Base-by-base conservation (phyloP, 64 coral and sea anemone genomes). In the Stichodactyla mertensii region DNA sequence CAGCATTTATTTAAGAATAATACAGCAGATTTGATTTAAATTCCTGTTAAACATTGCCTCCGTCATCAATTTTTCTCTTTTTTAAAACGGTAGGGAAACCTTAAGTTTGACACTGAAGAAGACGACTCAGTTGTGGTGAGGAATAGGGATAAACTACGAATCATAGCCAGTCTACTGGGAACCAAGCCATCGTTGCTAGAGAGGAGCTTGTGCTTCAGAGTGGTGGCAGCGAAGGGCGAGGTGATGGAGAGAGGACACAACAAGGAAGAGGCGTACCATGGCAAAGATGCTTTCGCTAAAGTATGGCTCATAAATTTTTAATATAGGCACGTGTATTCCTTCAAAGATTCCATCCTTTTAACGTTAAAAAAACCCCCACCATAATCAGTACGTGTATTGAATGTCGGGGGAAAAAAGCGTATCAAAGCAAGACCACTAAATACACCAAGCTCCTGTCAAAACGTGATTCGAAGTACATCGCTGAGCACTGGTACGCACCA, bases 231-330 rank as follows among this genome's bases (percentile, higher is more conserved):
- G 0, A 86, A 87, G 28, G 91, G 90, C 27, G 95, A 98, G 27
- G 90, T 99, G 1, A 84, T 99, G 78, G 97, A 99, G 82, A 99
- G 92, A 55, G 97, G 90, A 9, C 97, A 99, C 83, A 92, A 89
- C 86, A 83, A 89, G 7, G 91, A 95, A 52, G 97, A 99, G 55
- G 97, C 93, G 4, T 92, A 86, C 54, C 90, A 99, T 59, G 97
- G 97, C 2, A 70, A 90, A 22, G 97, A 99, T 87, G 97, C 97
- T 12, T 82, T 99, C 20, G 90, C 90, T 86, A 99, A 99, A 93
- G 97, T 99, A 77, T 55, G 13, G 51, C 19, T 52, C 27, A 4
- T 58, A 20, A 16, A 58, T 58, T 9, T 2, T 9, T 8, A 45
- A 45, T 45, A 45, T 45, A 45, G 36, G 36, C 36, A 45, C 36